Evolutionary conservation across 2,113 vertebrate genomes (phyloP).

Genomic region (Indri indri): DNA sequence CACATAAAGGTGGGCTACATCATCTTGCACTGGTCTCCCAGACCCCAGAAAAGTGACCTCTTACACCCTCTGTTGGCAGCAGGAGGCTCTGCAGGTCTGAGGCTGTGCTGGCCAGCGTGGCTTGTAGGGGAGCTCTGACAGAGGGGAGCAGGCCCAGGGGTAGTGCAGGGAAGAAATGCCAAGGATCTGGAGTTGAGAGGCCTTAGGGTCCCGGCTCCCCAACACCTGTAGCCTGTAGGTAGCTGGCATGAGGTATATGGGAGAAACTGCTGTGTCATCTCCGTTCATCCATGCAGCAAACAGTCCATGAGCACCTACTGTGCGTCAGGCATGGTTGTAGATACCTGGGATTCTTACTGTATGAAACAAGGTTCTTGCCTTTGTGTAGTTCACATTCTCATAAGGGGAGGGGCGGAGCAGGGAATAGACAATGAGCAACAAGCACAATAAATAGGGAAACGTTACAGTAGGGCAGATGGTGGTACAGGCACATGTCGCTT

Average conservation of each 20-base stretch:
- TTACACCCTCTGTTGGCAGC: neutral
- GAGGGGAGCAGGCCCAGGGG: rapidly evolving
- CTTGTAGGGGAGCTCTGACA: neutral
- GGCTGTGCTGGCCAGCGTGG: neutral
- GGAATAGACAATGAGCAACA: neutral
- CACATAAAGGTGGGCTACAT: neutral
- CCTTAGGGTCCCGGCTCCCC: neutral
- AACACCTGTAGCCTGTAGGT: neutral
- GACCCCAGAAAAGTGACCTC: neutral
- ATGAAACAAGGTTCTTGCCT: neutral
- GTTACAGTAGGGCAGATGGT: rapidly evolving
- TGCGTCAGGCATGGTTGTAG: neutral
- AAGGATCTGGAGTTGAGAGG: neutral
- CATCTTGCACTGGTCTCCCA: rapidly evolving
- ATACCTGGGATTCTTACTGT: neutral
- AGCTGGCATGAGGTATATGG: neutral
- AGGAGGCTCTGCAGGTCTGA: neutral
- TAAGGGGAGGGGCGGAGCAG: neutral
- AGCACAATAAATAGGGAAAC: neutral
- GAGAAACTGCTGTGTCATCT: neutral
- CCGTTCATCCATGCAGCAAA: neutral
- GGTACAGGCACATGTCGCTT: neutral
- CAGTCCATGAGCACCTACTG: neutral
- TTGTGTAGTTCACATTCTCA: neutral
- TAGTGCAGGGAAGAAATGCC: rapidly evolving